phyloP scores from a whole-genome alignment of 2,888 invertebrate species.

The Caenorhabditis angaria region DNA sequence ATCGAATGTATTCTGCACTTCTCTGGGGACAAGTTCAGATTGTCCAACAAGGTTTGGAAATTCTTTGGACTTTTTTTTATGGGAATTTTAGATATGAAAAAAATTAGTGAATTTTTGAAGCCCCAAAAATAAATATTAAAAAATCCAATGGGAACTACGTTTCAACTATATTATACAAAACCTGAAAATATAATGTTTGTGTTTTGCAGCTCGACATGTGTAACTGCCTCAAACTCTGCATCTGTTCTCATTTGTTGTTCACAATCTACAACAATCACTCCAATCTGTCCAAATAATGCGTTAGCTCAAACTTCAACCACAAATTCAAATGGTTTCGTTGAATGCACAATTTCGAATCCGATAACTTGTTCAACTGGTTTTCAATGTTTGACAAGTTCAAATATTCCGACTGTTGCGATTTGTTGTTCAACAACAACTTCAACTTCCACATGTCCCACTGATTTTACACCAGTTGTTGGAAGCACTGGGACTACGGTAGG shows the following conservation, averaged over 20 bases:
- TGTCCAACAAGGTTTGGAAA: constrained; percentile 48
- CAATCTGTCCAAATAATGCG: constrained; percentile 62
- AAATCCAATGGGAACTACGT: too few relatives aligned
- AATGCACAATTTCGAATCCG: constrained; percentile 53
- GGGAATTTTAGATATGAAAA: too few relatives aligned
- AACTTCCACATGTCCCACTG: constrained; percentile 57
- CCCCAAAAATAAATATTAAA: too few relatives aligned
- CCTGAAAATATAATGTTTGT: too few relatives aligned
- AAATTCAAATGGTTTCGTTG: constrained; percentile 51
- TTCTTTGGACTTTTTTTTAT: not conserved
- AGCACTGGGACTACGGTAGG: constrained; percentile 46
- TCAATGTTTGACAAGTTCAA: constrained; percentile 47
- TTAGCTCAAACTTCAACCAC: constrained; percentile 55
- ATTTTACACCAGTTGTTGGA: constrained; percentile 54
- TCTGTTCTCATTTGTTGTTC: constrained; percentile 61
- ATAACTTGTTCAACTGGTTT: constrained; percentile 49
- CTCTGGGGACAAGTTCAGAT: constrained; percentile 39
- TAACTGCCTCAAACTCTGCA: constrained; percentile 46
- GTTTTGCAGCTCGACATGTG: constrained; percentile 50
- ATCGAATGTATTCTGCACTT: constrained; percentile 52
- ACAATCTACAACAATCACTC: constrained; percentile 38
- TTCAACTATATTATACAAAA: too few relatives aligned
- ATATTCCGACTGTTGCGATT: constrained; percentile 42
- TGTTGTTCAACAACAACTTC: constrained; percentile 58
- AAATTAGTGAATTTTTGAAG: too few relatives aligned